Base-by-base conservation (phyloP, 2,888 invertebrate genomes). In the Nasonovia ribisnigri region DNA sequence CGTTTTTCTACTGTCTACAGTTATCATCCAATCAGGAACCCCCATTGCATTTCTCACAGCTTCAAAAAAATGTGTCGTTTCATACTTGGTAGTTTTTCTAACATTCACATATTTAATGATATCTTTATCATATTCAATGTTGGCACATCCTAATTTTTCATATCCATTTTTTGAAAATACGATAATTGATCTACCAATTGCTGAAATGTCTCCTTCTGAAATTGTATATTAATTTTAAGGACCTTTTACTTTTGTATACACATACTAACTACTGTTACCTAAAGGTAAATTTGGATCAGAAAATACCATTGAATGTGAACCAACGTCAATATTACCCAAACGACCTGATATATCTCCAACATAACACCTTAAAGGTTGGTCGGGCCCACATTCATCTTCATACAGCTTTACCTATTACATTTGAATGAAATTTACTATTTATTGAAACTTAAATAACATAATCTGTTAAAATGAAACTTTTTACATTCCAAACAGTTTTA, bases 21-120 rank as follows among this genome's bases (percentile, higher is more conserved):
- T 97, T 95, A 99, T 95, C 97, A 98, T 98, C 99, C 99, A 99
- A 95, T 97, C 97, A 0, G 98, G 98, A 93, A 98, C 97, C 54
- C 98, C 98, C 97, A 99, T 97, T 54, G 98, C 97, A 92, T 96
- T 96, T 67, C 98, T 97, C 20, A 98, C 96, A 95, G 98, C 98
- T 94, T 97, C 97, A 95, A 99, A 97, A 96, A 99, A 99, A 96
- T 97, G 97, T 0, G 98, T 97, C 2, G 98, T 98, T 42, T 98
- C 98, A 96, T 99, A 99, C 96, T 98, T 96, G 0, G 98, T 98
- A 89, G 98, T 98, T 95, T 97, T 98, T 96, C 97, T 97, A 57
- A 99, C 97, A 95, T 98, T 98, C 0, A 97, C 97, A 95, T 97
- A 98, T 96, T 98, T 98, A 91, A 98, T 97, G 94, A 98, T 98